These are phyloP conservation scores for Megaceryle alcyon DNA, from an alignment of 2,797 vertebrate genomes.

Conservation along the genomic window DNA sequence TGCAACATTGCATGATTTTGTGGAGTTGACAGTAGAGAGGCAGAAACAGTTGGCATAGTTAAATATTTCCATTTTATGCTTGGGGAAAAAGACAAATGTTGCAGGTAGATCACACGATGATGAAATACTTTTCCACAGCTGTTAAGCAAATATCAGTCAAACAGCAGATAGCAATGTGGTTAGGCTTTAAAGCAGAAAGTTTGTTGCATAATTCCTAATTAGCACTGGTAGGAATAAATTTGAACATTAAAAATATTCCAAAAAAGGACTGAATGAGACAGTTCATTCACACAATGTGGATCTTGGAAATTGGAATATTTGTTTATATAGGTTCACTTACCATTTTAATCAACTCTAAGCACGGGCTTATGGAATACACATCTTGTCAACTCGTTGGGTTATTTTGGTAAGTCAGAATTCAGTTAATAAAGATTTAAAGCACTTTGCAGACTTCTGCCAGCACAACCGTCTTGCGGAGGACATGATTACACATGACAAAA, in stretches of 20 bases:
- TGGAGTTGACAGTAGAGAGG: neutral
- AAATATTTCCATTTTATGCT: neutral
- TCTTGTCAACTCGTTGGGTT: neutral
- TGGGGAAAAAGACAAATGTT: constrained; percentile 3
- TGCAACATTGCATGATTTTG: neutral
- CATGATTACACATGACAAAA: neutral
- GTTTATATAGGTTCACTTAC: neutral
- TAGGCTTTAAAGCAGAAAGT: neutral
- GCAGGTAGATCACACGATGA: neutral
- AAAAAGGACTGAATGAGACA: neutral
- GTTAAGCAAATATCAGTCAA: constrained; percentile 20
- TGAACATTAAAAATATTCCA: neutral
- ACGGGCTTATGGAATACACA: neutral
- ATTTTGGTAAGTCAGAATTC: neutral
- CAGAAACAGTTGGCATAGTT: neutral
- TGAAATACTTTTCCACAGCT: constrained; percentile 22
- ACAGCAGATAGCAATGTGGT: neutral
- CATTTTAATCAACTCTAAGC: neutral
- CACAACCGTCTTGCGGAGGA: fast-evolving
- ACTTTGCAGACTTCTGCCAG: neutral
- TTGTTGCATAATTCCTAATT: neutral
- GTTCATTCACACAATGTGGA: neutral
- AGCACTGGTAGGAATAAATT: neutral
- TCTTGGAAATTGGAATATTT: neutral
- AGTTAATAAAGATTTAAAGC: neutral